Evolutionary conservation across 2,113 vertebrate genomes (phyloP), one percentile per base, ranked within the genome.

Genomic region (Sisor rabdophorus): DNA sequence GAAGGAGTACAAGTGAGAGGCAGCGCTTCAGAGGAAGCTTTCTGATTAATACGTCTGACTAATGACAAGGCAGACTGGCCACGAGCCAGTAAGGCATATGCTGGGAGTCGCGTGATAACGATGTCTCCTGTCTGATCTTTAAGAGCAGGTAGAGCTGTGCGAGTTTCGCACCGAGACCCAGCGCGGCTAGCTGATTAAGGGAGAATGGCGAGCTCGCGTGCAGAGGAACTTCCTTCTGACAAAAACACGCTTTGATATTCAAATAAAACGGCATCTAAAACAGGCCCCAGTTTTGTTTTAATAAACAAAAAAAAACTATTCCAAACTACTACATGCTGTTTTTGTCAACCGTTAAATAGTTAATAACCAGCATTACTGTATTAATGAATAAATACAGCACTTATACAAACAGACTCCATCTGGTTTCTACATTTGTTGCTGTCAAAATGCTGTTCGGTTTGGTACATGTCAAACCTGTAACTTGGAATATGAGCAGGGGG

Each of bases 21-120:
- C 77, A 52, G 30, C 68, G 69, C 63, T 75, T 81, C 65, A 63
- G 78, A 77, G 67, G 50, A 53, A 74, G 78, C 72, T 17, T 79
- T 50, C 68, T 86, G 80, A 86, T 87, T 85, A 82, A 83, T 76
- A 79, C 71, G 73, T 85, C 77, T 78, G 77, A 79, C 70, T 87
- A 83, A 86, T 82, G 83, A 82, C 86, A 84, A 68, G 81, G 4
- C 61, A 55, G 50, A n/a, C 64, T 91, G 90, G 88, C 88, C 67
- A 58, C 65, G 63, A 74, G 88, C 90, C 91, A 93, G 86, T 87
- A 80, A 84, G 83, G 63, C 90, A 92, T 92, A 91, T 90, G 91
- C 82, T 89, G 74, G 73, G 87, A 85, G 88, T 90, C 81, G 86
- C 77, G 78, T 83, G 75, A 82, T 85, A 82, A 86, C 71, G 79